Conservation (phyloP, 2,113 vertebrate species). For the Origma solitaria region DNA sequence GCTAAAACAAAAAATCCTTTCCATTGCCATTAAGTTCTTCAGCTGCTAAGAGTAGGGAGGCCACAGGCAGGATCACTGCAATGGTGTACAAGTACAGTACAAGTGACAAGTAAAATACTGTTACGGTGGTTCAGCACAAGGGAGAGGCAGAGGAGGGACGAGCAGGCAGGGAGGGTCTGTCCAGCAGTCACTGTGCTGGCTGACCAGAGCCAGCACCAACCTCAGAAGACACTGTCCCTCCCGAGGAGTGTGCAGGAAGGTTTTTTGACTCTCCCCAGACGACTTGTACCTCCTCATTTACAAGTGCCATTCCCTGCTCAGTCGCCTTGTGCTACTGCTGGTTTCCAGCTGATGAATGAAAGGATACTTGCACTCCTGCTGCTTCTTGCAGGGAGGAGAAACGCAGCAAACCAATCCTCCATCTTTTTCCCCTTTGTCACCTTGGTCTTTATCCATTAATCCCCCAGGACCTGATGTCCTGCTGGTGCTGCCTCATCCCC, state of each 20-base stretch:
- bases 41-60: not conserved
- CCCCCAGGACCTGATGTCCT: not conserved
- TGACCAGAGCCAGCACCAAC: not conserved
- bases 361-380: fast-evolving
- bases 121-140: fast-evolving
- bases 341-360: not conserved
- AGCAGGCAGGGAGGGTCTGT: not conserved
- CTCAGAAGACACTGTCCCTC: not conserved
- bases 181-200: not conserved
- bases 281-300: not conserved
- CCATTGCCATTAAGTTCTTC: not conserved
- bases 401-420: fast-evolving
- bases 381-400: not conserved
- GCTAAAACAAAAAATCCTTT: not conserved
- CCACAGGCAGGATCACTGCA: not conserved
- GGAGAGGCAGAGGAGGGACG: not conserved
- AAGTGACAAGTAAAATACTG: not conserved
- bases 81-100: not conserved
- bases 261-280: not conserved
- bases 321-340: not conserved
- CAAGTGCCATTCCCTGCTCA: fast-evolving
- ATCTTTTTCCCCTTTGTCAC: not conserved
- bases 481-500: not conserved
- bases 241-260: too few relatives aligned
- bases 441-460: not conserved